phyloP scores from a whole-genome alignment of 2,797 vertebrate genomes.

The Clarias laeviceps region DNA sequence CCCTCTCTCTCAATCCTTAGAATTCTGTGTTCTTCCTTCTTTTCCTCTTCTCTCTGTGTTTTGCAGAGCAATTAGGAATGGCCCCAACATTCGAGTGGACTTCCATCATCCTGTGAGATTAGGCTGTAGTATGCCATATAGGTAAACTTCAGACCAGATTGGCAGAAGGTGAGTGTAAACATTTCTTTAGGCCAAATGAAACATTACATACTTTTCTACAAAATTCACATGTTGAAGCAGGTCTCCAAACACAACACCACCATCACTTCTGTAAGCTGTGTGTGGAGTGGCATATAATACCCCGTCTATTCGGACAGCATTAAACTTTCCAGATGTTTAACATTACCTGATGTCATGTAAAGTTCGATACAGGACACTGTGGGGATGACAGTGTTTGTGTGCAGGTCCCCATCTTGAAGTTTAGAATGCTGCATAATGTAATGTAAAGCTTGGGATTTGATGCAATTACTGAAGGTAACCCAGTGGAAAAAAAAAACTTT shows the following conservation, averaged over 20 bases:
- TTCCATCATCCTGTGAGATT: constrained; percentile 2
- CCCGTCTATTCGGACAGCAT: not conserved
- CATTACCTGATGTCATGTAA: not conserved
- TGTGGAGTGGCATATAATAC: constrained; percentile 8
- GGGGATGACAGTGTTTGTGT: constrained; percentile 52
- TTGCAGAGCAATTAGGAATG: not conserved
- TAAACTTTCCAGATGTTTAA: constrained; percentile 10
- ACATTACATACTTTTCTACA: constrained; percentile 25
- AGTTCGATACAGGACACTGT: not conserved
- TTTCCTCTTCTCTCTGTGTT: constrained; percentile 3
- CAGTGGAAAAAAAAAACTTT: not conserved
- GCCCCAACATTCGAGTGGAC: not conserved
- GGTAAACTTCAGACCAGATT: not conserved
- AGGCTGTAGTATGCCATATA: not conserved
- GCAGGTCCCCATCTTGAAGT: not conserved
- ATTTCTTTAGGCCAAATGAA: constrained; percentile 9
- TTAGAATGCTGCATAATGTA: not conserved
- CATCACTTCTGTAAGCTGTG: not conserved
- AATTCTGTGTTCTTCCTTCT: constrained; percentile 2
- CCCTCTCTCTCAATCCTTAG: not conserved
- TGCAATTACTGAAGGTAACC: not conserved
- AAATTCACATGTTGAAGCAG: constrained; percentile 1
- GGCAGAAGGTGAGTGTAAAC: not conserved
- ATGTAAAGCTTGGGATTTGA: constrained; percentile 2
- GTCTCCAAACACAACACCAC: constrained; percentile 12